Evolutionary conservation across 1,140 invertebrate genomes (phyloP).

Genomic region (Cepaea nemoralis): DNA sequence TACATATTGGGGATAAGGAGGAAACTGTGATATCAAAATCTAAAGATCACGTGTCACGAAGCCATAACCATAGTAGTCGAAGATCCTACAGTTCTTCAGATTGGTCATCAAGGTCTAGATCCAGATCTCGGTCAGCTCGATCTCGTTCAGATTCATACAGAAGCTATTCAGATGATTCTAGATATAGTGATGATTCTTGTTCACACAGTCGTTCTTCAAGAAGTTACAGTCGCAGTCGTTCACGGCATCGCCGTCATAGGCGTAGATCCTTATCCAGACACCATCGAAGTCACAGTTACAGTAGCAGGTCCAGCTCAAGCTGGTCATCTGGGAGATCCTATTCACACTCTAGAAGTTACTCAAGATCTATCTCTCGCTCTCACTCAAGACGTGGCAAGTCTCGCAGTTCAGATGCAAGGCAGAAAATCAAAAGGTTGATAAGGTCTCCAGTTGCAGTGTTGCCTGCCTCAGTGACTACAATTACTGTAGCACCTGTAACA

Average conservation of each 20-base stretch:
- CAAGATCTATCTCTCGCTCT: constrained; percentile 36
- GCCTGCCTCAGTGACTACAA: constrained; percentile 25
- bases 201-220: constrained; percentile 56
- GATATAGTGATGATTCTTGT: constrained; percentile 54
- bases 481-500: constrained; percentile 37
- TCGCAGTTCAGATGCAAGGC: not conserved
- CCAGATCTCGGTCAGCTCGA: constrained; percentile 52
- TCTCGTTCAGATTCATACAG: constrained; percentile 49
- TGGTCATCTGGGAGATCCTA: constrained; percentile 36
- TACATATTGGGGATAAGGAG: constrained; percentile 1
- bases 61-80: constrained; percentile 44
- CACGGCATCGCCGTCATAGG: constrained; percentile 9
- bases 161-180: constrained; percentile 56
- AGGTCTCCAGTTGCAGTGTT: constrained; percentile 29
- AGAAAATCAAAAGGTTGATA: constrained; percentile 10
- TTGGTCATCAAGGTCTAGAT: constrained; percentile 55
- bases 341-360: constrained; percentile 36
- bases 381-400: constrained; percentile 32
- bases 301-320: constrained; percentile 53
- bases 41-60: constrained; percentile 16
- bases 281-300: constrained; percentile 45
- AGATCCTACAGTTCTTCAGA: constrained; percentile 62
- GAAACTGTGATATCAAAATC: not conserved
- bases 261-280: constrained; percentile 37
- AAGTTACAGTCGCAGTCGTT: constrained; percentile 53